Base-by-base conservation (phyloP, 2,113 vertebrate species). In the Gallinago media region DNA sequence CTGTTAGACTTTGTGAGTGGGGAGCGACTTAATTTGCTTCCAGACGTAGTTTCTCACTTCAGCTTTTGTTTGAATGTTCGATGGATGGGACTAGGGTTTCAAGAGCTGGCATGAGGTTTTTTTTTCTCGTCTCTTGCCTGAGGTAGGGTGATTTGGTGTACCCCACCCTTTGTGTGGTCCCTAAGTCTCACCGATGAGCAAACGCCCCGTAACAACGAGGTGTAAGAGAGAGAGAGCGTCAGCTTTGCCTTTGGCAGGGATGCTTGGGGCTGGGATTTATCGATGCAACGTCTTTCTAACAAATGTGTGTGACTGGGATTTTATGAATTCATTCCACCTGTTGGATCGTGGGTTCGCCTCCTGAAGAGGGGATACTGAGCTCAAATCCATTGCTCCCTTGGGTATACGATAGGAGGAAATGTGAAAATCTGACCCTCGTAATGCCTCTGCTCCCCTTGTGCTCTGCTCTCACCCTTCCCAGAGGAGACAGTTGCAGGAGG, bases 271-370 rank as follows among this genome's bases (percentile, higher is more conserved):
- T 49, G 78, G 44, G 62, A 12, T 8, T 82, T 89, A n/a, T 11
- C 3, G 49, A 25, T 25, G 46, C 3, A 1, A 54, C 3, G 22
- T 7, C 49, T 93, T 82, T 63, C 66, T 82, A 68, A 68, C 47
- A 47, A 82, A 49, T 34, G 5, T 17, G 26, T 52, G 52, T 78
- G 61, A 42, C 42, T 52, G 42, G 25, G 44, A 23, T 11, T 25
- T n/a, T 17, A 49, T 15, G 63, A 93, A 86, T 90, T 67, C 17
- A 74, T 66, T 76, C 66, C 93, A 95, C 89, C 81, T 90, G 93
- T 61, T 76, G 81, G 59, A 80, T 73, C 76, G 54, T 38, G 59
- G 11, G 47, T 85, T 95, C 61, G 26, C 34, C 54, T 78, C 47
- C 29, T 50, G 44, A 84, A 31, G 55, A 74, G 1, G 22, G 32